Percentiles rank a stretch among this genome's conserved stretches.
These are phyloP conservation scores for Myotis pilosus DNA, from an alignment of 2,797 vertebrate genomes.

Conservation along the genomic window DNA sequence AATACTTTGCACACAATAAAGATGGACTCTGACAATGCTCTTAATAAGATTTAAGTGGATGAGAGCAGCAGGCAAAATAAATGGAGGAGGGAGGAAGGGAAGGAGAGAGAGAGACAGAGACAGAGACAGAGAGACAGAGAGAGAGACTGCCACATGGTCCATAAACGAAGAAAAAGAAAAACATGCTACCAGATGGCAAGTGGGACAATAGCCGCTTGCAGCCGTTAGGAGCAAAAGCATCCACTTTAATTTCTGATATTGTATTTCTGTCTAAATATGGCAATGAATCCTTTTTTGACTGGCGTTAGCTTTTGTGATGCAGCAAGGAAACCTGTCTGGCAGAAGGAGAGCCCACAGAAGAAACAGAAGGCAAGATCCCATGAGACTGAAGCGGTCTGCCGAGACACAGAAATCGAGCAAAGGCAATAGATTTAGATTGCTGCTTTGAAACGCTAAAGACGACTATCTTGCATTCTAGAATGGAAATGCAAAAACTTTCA, in stretches of 20 bases:
- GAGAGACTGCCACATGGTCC: not conserved
- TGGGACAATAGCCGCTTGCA: not conserved
- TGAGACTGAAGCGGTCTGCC: not conserved
- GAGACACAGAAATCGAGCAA: slow-evolving; percentile 16
- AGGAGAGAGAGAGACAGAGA: not conserved
- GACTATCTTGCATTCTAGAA: not conserved
- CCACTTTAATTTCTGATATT: slow-evolving; percentile 48
- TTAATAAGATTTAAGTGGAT: not conserved
- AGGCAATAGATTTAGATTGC: not conserved
- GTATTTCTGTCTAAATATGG: slow-evolving; percentile 41
- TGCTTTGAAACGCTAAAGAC: not conserved
- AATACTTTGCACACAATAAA: slow-evolving; percentile 1
- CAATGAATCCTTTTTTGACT: slow-evolving; percentile 35
- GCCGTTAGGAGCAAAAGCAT: slow-evolving; percentile 24
- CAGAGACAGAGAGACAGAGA: not conserved
- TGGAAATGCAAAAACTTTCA: not conserved
- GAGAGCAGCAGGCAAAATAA: not conserved
- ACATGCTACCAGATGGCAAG: slow-evolving; percentile 55
- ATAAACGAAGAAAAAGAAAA: slow-evolving; percentile 27
- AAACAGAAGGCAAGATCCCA: slow-evolving; percentile 50
- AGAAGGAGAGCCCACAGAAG: not conserved
- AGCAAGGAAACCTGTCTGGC: slow-evolving; percentile 39
- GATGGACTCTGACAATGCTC: not conserved
- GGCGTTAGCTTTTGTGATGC: slow-evolving; percentile 49
- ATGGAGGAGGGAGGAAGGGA: not conserved